Conservation (phyloP, 2,888 invertebrate genomes). For the Drosophila pseudotalamancana region DNA sequence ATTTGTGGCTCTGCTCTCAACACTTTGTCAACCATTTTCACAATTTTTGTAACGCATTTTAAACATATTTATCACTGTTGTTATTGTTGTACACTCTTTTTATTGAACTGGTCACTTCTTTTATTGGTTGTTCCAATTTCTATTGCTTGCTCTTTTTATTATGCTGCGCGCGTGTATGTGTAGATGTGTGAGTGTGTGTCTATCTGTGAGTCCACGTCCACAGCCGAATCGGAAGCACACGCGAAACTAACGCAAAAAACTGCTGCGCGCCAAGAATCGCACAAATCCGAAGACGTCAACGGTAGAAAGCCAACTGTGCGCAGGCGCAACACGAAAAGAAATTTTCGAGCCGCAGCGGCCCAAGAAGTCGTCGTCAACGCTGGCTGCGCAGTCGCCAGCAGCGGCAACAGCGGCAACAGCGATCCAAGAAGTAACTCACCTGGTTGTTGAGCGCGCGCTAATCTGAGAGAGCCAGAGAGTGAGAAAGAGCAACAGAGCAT, state of each 20-base stretch:
- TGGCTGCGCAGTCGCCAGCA: constrained; percentile 18
- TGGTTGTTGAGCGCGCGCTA: constrained; percentile 25
- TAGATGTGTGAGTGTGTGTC: constrained; percentile 23
- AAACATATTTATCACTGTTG: constrained; percentile 46
- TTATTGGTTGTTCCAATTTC: constrained; percentile 68
- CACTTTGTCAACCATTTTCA: constrained; percentile 76
- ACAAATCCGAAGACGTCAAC: constrained; percentile 85
- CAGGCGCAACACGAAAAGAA: constrained; percentile 83
- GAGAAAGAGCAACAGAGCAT: constrained; percentile 4
- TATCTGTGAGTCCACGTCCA: constrained; percentile 67
- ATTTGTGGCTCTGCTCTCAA: constrained; percentile 28
- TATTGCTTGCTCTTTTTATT: constrained; percentile 65
- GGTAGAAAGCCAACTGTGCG: constrained; percentile 85
- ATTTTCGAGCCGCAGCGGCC: constrained; percentile 75
- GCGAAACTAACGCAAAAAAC: constrained; percentile 56
- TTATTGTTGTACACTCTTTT: constrained; percentile 28
- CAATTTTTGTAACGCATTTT: constrained; percentile 72
- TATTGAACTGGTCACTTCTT: constrained; percentile 45
- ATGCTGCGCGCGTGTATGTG: constrained; percentile 22
- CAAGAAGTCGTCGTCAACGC: constrained; percentile 43
- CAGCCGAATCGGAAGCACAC: constrained; percentile 62
- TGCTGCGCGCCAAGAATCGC: constrained; percentile 70
- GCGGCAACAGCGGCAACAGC: constrained; percentile 27
- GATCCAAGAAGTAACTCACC: constrained; percentile 60
- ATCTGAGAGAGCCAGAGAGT: constrained; percentile 10